Evolutionary conservation across 2,113 vertebrate genomes (phyloP), one percentile per base, ranked within the genome.

Genomic region (Engraulis encrasicolus): DNA sequence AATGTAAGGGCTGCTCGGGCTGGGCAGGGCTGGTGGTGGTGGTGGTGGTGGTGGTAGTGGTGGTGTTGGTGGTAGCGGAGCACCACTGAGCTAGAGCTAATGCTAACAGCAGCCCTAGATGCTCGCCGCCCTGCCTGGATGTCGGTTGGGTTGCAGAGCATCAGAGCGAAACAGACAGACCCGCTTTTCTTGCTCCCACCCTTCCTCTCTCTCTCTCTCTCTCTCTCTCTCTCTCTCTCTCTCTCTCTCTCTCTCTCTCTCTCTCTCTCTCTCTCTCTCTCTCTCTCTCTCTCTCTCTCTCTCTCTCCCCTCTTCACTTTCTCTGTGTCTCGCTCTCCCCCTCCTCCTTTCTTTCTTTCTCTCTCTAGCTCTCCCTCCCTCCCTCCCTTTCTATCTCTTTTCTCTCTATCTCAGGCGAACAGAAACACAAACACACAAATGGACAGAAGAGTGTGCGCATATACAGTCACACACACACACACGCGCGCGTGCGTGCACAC

Each of bases 71-170:
- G 40, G 40, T 45, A 9, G 9, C 3, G 40, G 40, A 45, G 40
- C 40, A 45, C 40, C 27, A 15, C 66, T 34, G 54, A 1, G 66
- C 66, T 36, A 45, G 40, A 45, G 66, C 66, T 74, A 74, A 74
- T 27, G 66, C 15, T 74, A 74, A 34, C 66, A 74, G 27, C 27
- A 74, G 23, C 66, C 23, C 58, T 66, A n/a, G 23, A n/a, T 66
- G 58, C 58, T 31, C 23, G 23, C 58, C n/a, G n/a, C n/a, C n/a
- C 3, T 74, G 66, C 66, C 40, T 78, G 79, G 79, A 85, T 82
- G 45, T 84, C 50, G 66, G 71, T 77, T 86, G 85, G 66, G 71
- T 77, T 86, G 85, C 82, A 86, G 80, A 20, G 74, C 85, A 84
- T 86, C 82, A 78, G 82, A 52, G 45, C 58, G 50, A 58, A 86